Evolutionary conservation across 2,888 invertebrate genomes (phyloP).

Genomic region (Amaurobius ferox): DNA sequence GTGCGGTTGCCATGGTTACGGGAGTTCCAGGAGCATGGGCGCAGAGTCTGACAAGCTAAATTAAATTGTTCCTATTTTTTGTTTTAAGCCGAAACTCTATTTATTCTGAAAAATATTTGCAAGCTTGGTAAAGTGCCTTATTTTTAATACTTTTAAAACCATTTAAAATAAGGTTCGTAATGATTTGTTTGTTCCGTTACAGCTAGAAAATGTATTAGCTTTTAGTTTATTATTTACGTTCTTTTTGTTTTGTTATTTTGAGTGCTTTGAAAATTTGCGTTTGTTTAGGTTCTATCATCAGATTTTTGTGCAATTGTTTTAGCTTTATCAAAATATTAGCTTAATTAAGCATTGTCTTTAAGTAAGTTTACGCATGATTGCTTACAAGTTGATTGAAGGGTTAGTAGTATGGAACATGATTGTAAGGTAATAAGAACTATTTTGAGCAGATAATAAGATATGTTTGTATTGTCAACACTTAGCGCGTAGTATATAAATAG

Average conservation of each 20-base stretch:
- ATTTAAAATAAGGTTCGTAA: conserved; percentile 54
- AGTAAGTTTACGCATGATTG: too few relatives aligned
- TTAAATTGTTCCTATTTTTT: conserved; percentile 45
- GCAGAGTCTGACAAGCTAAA: conserved; percentile 45
- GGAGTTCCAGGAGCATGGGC: conserved; percentile 30
- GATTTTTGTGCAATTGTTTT: conserved; percentile 3
- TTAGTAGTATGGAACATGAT: too few relatives aligned
- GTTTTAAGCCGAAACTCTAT: conserved; percentile 27
- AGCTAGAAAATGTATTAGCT: background rate
- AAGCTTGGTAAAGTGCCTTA: conserved; percentile 19
- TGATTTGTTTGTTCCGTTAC: conserved; percentile 34
- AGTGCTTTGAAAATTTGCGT: background rate
- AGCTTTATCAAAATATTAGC: conserved; percentile 57
- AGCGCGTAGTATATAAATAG: too few relatives aligned
- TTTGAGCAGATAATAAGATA: too few relatives aligned
- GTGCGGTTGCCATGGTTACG: conserved; percentile 51
- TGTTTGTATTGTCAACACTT: too few relatives aligned
- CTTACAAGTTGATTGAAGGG: too few relatives aligned
- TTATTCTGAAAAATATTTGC: conserved; percentile 56
- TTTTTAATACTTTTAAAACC: conserved; percentile 44
- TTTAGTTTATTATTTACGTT: background rate
- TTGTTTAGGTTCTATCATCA: background rate
- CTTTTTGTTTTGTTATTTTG: background rate
- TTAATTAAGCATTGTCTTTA: too few relatives aligned
- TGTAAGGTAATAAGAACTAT: too few relatives aligned